Evolutionary conservation across 2,888 invertebrate species (phyloP).

Genomic region (Odontothrips loti): DNA sequence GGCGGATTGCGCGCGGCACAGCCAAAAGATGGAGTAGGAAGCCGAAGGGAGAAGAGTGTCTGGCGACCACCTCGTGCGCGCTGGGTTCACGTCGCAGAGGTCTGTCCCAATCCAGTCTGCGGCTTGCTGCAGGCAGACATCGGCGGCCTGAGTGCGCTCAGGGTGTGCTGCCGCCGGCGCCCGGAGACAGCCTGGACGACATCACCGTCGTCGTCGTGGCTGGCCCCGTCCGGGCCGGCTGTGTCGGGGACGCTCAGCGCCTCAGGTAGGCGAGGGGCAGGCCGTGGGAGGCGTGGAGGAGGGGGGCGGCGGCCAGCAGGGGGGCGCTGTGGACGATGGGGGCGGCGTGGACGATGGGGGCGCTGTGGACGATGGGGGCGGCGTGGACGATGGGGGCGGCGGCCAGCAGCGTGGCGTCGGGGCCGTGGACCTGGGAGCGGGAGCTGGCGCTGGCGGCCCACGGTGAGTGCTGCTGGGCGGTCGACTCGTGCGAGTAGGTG

Average conservation of each 20-base stretch:
- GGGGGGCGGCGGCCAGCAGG: conserved; percentile 8
- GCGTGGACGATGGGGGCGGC: conserved; percentile 13
- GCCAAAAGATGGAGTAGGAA: not conserved
- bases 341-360: not conserved
- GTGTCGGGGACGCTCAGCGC: not conserved
- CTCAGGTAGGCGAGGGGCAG: conserved; percentile 18
- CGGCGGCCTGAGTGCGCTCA: not conserved
- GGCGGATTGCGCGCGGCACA: not conserved
- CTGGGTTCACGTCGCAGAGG: not conserved
- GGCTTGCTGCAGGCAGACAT: conserved; percentile 18
- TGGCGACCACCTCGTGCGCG: not conserved
- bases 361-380: not conserved
- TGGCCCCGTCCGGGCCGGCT: not conserved
- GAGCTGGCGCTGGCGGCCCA: conserved; percentile 14
- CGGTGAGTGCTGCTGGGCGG: conserved; percentile 17
- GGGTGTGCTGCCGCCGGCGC: not conserved
- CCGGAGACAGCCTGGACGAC: no score
- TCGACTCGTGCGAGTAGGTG: conserved; percentile 14
- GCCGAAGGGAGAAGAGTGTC: not conserved
- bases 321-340: not conserved
- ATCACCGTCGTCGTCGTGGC: no score
- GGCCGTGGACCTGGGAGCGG: conserved; percentile 19
- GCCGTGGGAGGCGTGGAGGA: not conserved
- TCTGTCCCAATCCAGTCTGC: conserved; percentile 15
- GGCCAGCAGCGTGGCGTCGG: not conserved